These are phyloP conservation scores for Sceloporus undulatus DNA, from an alignment of 2,113 vertebrate genomes.

Conservation along the genomic window DNA sequence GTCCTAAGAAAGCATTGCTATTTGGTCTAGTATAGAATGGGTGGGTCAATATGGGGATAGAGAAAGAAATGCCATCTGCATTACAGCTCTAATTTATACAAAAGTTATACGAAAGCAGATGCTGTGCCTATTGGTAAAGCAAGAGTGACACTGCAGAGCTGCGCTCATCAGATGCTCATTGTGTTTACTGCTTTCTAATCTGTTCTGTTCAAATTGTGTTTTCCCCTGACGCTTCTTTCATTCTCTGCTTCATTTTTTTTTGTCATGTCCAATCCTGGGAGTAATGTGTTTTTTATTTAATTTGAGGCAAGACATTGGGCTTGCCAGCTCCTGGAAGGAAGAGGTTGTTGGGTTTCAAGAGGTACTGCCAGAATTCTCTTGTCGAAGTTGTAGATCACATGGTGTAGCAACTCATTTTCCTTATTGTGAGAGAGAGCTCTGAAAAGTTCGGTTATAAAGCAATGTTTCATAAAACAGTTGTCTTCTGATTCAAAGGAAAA, in stretches of 20 bases:
- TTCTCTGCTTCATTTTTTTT: background rate
- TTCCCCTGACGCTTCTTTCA: fast-evolving
- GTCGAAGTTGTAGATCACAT: fast-evolving
- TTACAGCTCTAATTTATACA: slow-evolving; percentile 65
- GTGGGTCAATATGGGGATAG: slow-evolving; percentile 28
- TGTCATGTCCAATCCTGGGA: slow-evolving; percentile 40
- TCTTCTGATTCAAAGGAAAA: background rate
- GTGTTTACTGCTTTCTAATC: slow-evolving; percentile 37
- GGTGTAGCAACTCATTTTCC: background rate
- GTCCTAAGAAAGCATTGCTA: background rate
- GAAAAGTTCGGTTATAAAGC: background rate
- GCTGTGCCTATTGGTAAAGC: slow-evolving; percentile 43
- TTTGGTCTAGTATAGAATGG: slow-evolving; percentile 30
- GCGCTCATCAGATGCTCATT: background rate
- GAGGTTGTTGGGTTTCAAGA: background rate
- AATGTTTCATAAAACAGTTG: fast-evolving
- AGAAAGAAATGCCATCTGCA: slow-evolving; percentile 65
- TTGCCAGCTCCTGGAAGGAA: slow-evolving; percentile 38
- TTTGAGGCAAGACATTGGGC: slow-evolving; percentile 32
- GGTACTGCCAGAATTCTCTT: fast-evolving
- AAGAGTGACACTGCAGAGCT: slow-evolving; percentile 45
- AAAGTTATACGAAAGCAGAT: slow-evolving; percentile 60
- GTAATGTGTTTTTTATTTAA: slow-evolving; percentile 50
- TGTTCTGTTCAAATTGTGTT: slow-evolving; percentile 36
- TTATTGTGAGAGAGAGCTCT: background rate